These are phyloP conservation scores for Falcaria lacertinaria DNA, from an alignment of 2,888 invertebrate genomes.

Conservation along the genomic window DNA sequence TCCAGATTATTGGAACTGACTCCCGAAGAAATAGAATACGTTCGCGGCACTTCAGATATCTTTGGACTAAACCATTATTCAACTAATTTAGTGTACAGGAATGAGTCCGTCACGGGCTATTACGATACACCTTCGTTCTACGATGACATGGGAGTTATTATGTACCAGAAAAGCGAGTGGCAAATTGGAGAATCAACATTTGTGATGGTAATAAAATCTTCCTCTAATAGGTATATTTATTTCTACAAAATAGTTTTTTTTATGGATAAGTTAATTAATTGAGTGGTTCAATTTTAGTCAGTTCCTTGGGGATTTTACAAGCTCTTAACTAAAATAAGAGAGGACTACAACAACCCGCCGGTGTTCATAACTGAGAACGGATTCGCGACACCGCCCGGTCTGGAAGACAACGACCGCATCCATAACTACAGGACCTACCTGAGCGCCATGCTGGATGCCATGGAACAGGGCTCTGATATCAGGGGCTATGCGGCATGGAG, in stretches of 20 bases:
- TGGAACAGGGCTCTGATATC: constrained; percentile 61
- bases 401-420: constrained; percentile 59
- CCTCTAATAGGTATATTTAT: neutral
- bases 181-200: constrained; percentile 21
- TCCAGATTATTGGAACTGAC: constrained; percentile 65
- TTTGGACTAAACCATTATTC: constrained; percentile 83
- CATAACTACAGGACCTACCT: constrained; percentile 54
- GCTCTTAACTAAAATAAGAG: constrained; percentile 65
- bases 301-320: constrained; percentile 78
- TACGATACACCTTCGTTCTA: constrained; percentile 25
- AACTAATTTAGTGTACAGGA: constrained; percentile 41
- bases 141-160: constrained; percentile 25
- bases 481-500: constrained; percentile 80
- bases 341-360: constrained; percentile 69
- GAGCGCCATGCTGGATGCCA: constrained; percentile 55
- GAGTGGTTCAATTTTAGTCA: constrained; percentile 13
- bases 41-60: constrained; percentile 42
- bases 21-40: constrained; percentile 45
- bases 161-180: constrained; percentile 23
- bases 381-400: constrained; percentile 28
- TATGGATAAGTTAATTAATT: neutral
- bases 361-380: constrained; percentile 81
- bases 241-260: neutral
- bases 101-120: constrained; percentile 23
- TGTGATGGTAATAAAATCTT: constrained; percentile 11